phyloP scores from a whole-genome alignment of 2,888 invertebrate species.

The Orchestes rusci region DNA sequence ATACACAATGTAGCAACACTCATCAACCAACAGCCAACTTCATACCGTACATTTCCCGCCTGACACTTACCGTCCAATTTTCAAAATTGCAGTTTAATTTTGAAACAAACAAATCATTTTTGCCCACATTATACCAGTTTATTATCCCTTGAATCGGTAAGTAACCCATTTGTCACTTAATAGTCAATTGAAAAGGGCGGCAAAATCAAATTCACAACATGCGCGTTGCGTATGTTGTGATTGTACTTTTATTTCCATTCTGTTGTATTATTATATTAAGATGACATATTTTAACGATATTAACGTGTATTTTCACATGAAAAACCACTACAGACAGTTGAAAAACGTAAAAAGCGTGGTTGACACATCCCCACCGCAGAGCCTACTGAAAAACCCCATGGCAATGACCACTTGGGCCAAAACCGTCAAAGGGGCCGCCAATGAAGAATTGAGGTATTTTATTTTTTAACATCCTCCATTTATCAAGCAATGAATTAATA shows the following conservation, averaged over 20 bases:
- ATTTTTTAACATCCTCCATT: neutral
- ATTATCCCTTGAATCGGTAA: too few relatives aligned
- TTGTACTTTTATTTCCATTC: constrained; percentile 7
- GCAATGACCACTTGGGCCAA: constrained; percentile 11
- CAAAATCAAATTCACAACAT: too few relatives aligned
- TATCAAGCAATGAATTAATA: constrained; percentile 1
- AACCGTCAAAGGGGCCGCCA: constrained; percentile 10
- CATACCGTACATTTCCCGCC: too few relatives aligned
- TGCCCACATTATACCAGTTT: too few relatives aligned
- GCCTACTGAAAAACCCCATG: constrained; percentile 25
- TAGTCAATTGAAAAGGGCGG: too few relatives aligned
- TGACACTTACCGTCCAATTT: too few relatives aligned
- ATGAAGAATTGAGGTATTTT: constrained; percentile 19
- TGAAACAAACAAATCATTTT: too few relatives aligned
- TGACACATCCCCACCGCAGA: constrained; percentile 39
- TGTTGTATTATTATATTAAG: constrained; percentile 14
- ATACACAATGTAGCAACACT: too few relatives aligned
- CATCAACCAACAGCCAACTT: too few relatives aligned
- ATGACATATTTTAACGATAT: constrained; percentile 33
- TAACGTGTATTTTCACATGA: constrained; percentile 42
- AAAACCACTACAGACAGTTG: constrained; percentile 43
- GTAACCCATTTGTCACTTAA: too few relatives aligned
- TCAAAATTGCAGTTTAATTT: too few relatives aligned
- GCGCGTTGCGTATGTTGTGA: constrained; percentile 10
- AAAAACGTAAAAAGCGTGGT: constrained; percentile 39